Conservation (phyloP, 1,140 invertebrate genomes). For the Drosophila mayri region DNA sequence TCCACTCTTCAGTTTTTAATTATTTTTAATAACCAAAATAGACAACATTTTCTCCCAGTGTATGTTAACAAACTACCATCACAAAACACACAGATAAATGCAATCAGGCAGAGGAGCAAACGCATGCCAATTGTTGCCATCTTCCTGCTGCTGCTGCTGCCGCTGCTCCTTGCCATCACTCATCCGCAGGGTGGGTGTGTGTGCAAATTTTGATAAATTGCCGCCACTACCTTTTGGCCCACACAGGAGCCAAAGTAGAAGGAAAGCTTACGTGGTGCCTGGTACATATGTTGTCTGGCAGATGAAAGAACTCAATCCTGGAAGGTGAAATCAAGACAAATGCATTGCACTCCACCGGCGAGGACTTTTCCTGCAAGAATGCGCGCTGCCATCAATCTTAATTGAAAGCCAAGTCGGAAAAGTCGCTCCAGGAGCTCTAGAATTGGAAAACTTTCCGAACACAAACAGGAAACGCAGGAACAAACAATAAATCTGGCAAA, state of each 20-base stretch:
- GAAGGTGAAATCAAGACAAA: constrained; percentile 77
- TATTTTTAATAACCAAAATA: neutral
- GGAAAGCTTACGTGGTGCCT: constrained; percentile 12
- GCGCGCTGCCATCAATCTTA: constrained; percentile 50
- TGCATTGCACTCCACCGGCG: constrained; percentile 32
- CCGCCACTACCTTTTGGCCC: constrained; percentile 67
- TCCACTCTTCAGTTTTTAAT: neutral
- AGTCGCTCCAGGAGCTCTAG: neutral
- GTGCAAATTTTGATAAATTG: constrained; percentile 82
- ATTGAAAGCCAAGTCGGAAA: constrained; percentile 40
- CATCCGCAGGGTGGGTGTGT: constrained; percentile 15
- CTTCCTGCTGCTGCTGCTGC: constrained; percentile 13
- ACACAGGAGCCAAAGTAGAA: neutral
- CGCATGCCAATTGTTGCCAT: constrained; percentile 67
- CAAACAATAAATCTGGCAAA: constrained; percentile 70
- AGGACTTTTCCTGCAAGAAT: constrained; percentile 2
- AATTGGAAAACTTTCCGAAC: constrained; percentile 46
- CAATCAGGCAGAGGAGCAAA: constrained; percentile 46
- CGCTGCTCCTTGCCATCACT: constrained; percentile 5
- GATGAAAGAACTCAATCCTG: constrained; percentile 50
- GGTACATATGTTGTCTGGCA: constrained; percentile 44
- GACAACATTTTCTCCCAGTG: too few relatives aligned
- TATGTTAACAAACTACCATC: constrained; percentile 3
- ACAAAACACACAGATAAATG: constrained; percentile 40
- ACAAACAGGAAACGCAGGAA: constrained; percentile 32